Evolutionary conservation across 2,113 vertebrate species (phyloP).

Genomic region (Willisornis vidua): DNA sequence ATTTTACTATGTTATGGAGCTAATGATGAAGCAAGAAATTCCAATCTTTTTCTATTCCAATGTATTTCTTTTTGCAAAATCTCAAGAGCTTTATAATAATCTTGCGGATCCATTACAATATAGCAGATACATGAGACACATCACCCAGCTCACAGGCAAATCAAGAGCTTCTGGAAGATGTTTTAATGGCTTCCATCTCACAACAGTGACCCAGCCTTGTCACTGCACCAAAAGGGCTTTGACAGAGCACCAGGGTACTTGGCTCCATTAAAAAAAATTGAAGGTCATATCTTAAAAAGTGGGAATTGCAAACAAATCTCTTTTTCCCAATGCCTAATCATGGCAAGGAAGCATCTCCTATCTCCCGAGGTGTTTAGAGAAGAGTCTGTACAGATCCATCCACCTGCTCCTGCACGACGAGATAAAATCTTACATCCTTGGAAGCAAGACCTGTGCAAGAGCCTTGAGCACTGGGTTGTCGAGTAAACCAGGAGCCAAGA

Average conservation of each 20-base stretch:
- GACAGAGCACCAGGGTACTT: background rate
- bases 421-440: background rate
- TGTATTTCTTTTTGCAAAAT: background rate
- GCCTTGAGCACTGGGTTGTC: background rate
- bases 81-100: background rate
- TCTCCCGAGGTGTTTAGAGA: background rate
- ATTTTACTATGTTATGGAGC: background rate
- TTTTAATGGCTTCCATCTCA: background rate
- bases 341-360: background rate
- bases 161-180: background rate
- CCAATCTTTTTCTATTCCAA: background rate
- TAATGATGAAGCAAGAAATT: background rate
- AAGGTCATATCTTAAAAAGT: fast-evolving
- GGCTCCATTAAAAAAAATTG: background rate
- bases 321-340: background rate
- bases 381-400: background rate
- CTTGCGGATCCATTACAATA: background rate
- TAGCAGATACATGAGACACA: fast-evolving
- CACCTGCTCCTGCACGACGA: background rate
- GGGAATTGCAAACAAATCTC: background rate
- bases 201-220: background rate
- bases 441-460: background rate
- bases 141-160: background rate
- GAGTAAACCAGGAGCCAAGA: background rate
- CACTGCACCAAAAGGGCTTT: background rate